Evolutionary conservation across 2,888 invertebrate species (phyloP), one percentile per base, ranked within the genome.

Genomic region (Acrocyrtus sp.): DNA sequence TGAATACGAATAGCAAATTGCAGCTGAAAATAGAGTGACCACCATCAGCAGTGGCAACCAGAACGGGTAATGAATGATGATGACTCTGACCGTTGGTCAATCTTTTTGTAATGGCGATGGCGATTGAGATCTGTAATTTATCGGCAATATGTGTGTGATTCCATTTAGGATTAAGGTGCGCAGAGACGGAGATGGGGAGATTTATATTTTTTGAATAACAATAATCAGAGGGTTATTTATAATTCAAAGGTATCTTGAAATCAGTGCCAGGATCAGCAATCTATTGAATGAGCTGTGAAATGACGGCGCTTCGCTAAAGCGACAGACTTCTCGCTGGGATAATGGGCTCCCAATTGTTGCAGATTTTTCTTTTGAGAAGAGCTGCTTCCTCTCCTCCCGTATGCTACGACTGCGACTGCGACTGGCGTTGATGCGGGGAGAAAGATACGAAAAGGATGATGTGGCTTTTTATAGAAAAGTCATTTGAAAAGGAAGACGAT

Each of bases 321-420:
- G 34, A 34, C 6, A 34, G 34, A 34, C 34, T 34, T 8, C 34
- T 34, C 47, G 51, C 51, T 51, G 51, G n/a, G 24, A 26, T 51
- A 51, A 51, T 51, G 51, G 51, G 51, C 24, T 51, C 15, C 26
- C 27, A 27, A 51, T 51, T 51, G 51, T 51, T 48, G 48, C 10
- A 17, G 10, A 21, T 48, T 21, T 17, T 21, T 48, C 22, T 21
- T n/a, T n/a, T n/a, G n/a, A n/a, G n/a, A n/a, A n/a, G n/a, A n/a
- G n/a, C n/a, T n/a, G n/a, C 3, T 21, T 10, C 8, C 48, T 17
- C 21, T 48, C 22, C 22, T 21, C 21, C 21, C 48, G 22, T 17
- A 12, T 21, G 5, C 45, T 21, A 19, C 48, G n/a, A 19, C 19
- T 21, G 3, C 10, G 22, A 12, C 48, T 12, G 15, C 22, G 17